Percentiles rank a stretch among this genome's conserved stretches.
These are phyloP conservation scores for Ochropleura leucogaster DNA, from an alignment of 2,888 invertebrate genomes.

Conservation along the genomic window DNA sequence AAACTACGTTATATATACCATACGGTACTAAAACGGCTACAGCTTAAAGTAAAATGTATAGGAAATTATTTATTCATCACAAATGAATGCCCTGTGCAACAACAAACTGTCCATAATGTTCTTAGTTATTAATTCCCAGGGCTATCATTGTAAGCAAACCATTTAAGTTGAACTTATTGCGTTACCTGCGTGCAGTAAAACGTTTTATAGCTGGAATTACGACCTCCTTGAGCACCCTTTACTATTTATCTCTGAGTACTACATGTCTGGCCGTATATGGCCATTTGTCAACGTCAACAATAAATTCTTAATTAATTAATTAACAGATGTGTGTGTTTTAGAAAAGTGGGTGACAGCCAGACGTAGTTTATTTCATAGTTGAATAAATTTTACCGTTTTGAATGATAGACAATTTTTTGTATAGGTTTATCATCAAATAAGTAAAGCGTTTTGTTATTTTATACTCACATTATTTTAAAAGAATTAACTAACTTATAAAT, in stretches of 20 bases:
- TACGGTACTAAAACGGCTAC: too few relatives aligned
- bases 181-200: constrained; percentile 68
- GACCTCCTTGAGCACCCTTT: constrained; percentile 66
- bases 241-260: constrained; percentile 66
- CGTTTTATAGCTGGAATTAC: constrained; percentile 71
- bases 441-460: too few relatives aligned
- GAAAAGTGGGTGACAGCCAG: constrained; percentile 22
- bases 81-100: background rate
- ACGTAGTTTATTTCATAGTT: constrained; percentile 12
- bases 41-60: background rate
- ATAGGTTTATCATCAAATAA: too few relatives aligned
- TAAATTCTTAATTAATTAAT: constrained; percentile 59
- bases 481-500: too few relatives aligned
- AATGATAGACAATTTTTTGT: too few relatives aligned
- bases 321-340: constrained; percentile 37
- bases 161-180: constrained; percentile 51
- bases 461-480: too few relatives aligned
- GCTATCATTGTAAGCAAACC: constrained; percentile 51
- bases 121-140: constrained; percentile 58
- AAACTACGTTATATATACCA: background rate
- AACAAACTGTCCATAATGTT: constrained; percentile 16
- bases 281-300: constrained; percentile 56
- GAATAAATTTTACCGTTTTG: constrained; percentile 13
- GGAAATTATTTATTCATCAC: background rate
- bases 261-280: constrained; percentile 51